Conservation (phyloP, 2,113 vertebrate species). For the Vulpes vulpes region DNA sequence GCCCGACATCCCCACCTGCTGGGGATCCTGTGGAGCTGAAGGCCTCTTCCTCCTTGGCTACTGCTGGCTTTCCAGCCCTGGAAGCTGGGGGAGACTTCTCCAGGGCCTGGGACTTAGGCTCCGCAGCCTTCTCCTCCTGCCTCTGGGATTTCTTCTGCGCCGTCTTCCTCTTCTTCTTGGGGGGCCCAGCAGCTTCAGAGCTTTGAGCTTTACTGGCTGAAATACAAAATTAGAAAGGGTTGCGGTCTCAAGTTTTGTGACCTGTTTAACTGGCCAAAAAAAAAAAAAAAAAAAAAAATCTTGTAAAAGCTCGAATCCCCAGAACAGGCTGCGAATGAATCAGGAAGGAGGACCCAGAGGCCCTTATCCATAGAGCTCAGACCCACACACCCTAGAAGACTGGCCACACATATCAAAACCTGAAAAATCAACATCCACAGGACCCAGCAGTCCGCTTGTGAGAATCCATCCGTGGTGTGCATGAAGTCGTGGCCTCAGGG, state of each 20-base stretch:
- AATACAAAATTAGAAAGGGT: slow-evolving; percentile 34
- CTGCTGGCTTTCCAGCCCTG: background rate
- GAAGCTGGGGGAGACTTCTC: background rate
- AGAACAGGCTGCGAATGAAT: background rate
- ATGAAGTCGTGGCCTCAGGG: background rate
- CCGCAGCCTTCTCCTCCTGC: slow-evolving; percentile 45
- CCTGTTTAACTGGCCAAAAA: background rate
- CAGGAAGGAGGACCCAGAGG: fast-evolving
- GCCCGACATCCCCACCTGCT: background rate
- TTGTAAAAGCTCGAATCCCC: background rate
- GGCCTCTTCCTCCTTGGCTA: background rate
- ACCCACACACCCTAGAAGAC: background rate
- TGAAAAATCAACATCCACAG: background rate
- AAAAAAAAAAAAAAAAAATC: background rate
- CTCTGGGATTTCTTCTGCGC: slow-evolving; percentile 80
- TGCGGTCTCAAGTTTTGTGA: too few relatives aligned
- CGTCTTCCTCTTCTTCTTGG: slow-evolving; percentile 89
- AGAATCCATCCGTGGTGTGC: fast-evolving
- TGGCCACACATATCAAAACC: background rate
- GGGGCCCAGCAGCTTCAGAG: slow-evolving; percentile 71
- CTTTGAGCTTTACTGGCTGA: slow-evolving; percentile 82
- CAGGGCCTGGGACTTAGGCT: background rate
- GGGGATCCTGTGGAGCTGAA: fast-evolving
- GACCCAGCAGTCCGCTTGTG: background rate
- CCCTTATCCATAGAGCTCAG: background rate